Evolutionary conservation across 2,113 vertebrate genomes (phyloP).

Genomic region (Ailurus styani): DNA sequence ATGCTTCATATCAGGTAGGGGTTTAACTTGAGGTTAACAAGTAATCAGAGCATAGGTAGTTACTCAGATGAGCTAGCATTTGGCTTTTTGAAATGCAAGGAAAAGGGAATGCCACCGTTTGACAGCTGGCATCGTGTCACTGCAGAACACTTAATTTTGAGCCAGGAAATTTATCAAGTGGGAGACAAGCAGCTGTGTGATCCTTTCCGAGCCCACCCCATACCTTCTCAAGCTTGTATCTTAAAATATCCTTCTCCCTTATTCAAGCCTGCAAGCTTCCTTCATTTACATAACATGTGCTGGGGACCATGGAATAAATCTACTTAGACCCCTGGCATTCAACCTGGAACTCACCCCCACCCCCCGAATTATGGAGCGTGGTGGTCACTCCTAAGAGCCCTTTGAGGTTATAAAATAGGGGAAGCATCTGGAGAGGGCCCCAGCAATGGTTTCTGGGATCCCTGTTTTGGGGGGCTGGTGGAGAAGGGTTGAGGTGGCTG

Average conservation of each 20-base stretch:
- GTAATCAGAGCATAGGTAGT: background rate
- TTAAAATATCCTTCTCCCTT: background rate
- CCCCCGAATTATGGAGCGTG: background rate
- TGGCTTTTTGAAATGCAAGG: constrained; percentile 6
- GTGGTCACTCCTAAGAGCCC: background rate
- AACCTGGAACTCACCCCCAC: background rate
- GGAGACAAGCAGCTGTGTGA: background rate
- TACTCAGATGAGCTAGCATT: background rate
- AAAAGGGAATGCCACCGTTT: background rate
- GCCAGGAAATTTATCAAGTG: background rate
- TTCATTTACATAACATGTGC: background rate
- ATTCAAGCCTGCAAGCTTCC: background rate
- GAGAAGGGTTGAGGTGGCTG: background rate
- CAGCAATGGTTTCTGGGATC: background rate
- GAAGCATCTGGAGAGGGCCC: background rate
- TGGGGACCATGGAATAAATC: background rate
- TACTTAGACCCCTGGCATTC: background rate
- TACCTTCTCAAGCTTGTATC: background rate
- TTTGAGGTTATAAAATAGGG: background rate
- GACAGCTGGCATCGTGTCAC: background rate
- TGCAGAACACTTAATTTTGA: background rate
- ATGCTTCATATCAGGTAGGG: background rate
- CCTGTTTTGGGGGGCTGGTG: background rate
- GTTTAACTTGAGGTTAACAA: background rate
- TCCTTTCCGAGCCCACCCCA: background rate